Evolutionary conservation across 2,797 vertebrate genomes (phyloP), one percentile per base, ranked within the genome.

Genomic region (Spheniscus humboldti): DNA sequence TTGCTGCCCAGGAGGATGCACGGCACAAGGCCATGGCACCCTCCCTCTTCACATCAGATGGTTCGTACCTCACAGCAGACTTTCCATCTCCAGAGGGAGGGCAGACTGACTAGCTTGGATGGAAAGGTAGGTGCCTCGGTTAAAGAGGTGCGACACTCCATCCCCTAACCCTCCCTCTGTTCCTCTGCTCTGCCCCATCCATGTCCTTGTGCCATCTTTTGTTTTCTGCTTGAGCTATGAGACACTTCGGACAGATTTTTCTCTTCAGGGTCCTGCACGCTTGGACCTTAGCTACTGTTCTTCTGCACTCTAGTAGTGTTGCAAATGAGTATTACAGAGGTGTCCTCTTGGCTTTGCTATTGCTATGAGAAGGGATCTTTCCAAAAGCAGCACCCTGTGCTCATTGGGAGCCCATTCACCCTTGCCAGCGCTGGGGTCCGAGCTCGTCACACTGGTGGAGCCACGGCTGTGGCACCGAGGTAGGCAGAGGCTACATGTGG

Each of bases 381-480:
- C 30, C 4, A 6, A 67, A 60, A 62, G 16, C 30, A 72, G 33
- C 14, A 5, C 22, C 19, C 12, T 5, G 31, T 8, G 22, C 23
- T 43, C 24, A 2, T 12, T 17, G 27, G 53, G 24, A 76, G 3
- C 7, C 28, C 57, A 4, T 23, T 15, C 30, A 22, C 12, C 4
- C 13, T 27, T 39, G 43, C 20, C 37, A 12, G 52, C 0, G 0
- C 19, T 17, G 55, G 3, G 2, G 4, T 2, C 37, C 18, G 12
- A 2, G 1, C 31, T 19, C 6, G 2, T 48, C 2, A 0, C 33
- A 3, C 11, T 4, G 14, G 12, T 10, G 27, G 20, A 62, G 53
- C 30, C 30, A 2, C 1, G 2, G 52, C 19, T 2, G 0, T 2
- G 18, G 37, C 45, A 16, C 24, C 2, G 0, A 17, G 13, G 7